phyloP scores from a whole-genome alignment of 23 tunicate species.

The Styela clava region DNA sequence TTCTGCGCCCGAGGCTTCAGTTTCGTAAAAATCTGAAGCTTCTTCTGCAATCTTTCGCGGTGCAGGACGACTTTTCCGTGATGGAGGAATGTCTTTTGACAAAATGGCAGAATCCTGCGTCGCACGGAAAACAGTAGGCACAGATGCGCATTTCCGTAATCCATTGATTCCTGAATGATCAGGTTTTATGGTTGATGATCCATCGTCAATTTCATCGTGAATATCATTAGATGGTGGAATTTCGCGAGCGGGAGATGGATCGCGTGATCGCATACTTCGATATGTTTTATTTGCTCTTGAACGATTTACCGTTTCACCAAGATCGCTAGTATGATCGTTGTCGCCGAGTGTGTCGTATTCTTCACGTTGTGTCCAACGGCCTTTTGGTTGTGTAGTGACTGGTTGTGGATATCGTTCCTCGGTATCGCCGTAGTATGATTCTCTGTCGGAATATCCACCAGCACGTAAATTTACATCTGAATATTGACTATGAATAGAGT shows the following conservation, averaged over 20 bases:
- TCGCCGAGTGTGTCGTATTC: not conserved
- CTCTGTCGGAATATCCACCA: not conserved
- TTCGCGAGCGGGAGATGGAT: not conserved
- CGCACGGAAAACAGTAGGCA: not conserved
- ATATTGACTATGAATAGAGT: not conserved
- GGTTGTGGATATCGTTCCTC: not conserved
- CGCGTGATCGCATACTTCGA: not conserved
- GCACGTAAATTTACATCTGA: not conserved
- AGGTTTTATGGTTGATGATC: not conserved
- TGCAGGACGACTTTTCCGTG: not conserved
- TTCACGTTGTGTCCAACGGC: not conserved
- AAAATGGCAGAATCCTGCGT: not conserved
- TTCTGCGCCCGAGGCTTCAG: conserved; percentile 9
- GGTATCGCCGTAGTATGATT: not conserved
- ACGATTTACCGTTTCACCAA: not conserved
- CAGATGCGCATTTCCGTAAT: conserved; percentile 4
- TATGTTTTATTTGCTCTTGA: not conserved
- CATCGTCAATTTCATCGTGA: not conserved
- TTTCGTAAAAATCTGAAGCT: conserved; percentile 16
- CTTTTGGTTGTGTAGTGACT: not conserved
- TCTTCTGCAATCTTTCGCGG: not conserved
- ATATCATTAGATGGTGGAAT: not conserved
- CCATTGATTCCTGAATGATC: not conserved
- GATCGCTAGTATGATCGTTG: not conserved
- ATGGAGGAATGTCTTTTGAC: not conserved